A percentile compares a stretch with the other conserved stretches of the same genome.
These are phyloP conservation scores for Gastracanthus pulcherrimus DNA, from an alignment of 2,888 invertebrate genomes.

Conservation along the genomic window DNA sequence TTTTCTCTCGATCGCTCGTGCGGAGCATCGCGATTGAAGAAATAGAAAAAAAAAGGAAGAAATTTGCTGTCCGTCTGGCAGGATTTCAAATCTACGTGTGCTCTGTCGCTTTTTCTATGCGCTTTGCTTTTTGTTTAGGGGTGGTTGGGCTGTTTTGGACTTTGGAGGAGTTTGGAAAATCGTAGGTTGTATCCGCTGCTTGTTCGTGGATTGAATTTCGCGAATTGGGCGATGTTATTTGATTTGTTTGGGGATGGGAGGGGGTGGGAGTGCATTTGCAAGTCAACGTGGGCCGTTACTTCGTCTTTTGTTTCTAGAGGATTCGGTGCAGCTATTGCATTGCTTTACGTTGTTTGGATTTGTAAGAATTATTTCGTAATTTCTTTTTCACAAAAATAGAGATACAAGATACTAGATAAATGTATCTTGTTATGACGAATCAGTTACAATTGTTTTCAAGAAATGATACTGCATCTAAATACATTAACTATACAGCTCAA, in stretches of 20 bases:
- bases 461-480: too few species aligned
- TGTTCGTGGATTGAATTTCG: neutral
- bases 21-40: slow-evolving; percentile 9
- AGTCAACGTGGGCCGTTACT: neutral
- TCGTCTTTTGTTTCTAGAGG: neutral
- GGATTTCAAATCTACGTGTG: slow-evolving; percentile 12
- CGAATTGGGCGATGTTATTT: neutral
- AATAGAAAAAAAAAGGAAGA: slow-evolving; percentile 2
- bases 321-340: neutral
- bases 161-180: neutral
- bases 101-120: neutral
- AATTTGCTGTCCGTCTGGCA: neutral
- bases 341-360: neutral
- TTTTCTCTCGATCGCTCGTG: neutral
- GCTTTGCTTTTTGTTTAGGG: neutral
- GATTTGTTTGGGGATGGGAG: neutral
- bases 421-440: too few species aligned
- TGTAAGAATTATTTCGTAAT: too few species aligned
- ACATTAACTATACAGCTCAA: too few species aligned
- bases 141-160: neutral
- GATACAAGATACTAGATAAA: too few species aligned
- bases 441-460: too few species aligned
- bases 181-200: too few species aligned
- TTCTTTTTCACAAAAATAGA: too few species aligned
- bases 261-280: neutral